These are phyloP conservation scores for Cephalopterus ornatus DNA, from an alignment of 2,113 vertebrate genomes.

Conservation along the genomic window DNA sequence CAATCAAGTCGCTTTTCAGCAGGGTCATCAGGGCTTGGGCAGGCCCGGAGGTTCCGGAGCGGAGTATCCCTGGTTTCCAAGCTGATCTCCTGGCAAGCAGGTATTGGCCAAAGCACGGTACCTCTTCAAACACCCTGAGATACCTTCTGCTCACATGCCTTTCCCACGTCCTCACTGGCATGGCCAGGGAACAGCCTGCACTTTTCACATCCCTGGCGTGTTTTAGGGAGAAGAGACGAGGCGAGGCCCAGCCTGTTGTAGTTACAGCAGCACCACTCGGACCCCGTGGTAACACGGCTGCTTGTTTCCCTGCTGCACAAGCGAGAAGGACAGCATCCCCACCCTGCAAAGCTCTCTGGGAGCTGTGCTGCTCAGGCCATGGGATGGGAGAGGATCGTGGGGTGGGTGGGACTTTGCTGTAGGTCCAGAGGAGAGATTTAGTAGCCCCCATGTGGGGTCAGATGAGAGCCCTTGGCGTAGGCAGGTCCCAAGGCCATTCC, in stretches of 20 bases:
- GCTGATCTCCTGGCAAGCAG: neutral
- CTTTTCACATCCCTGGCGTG: neutral
- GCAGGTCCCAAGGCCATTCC: neutral
- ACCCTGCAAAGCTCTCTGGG: neutral
- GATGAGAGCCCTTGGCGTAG: neutral
- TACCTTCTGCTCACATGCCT: neutral
- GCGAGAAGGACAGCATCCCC: neutral
- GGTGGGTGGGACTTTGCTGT: neutral
- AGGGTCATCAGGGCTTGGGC: neutral
- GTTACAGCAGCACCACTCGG: neutral
- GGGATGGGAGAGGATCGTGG: neutral
- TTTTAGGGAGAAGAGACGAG: neutral
- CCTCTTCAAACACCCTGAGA: neutral
- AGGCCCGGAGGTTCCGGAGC: neutral
- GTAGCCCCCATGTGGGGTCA: neutral
- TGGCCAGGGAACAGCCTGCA: neutral
- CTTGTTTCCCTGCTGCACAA: neutral
- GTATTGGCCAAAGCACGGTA: rapidly evolving
- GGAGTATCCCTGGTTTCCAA: neutral
- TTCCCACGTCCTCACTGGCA: neutral
- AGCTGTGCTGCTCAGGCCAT: neutral
- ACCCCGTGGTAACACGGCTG: neutral
- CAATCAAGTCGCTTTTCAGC: neutral
- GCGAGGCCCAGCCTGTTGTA: neutral
- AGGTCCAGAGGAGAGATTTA: neutral